Evolutionary conservation across 2,888 invertebrate genomes (phyloP).

Genomic region (Galeopsomyia nigrocyanea): DNA sequence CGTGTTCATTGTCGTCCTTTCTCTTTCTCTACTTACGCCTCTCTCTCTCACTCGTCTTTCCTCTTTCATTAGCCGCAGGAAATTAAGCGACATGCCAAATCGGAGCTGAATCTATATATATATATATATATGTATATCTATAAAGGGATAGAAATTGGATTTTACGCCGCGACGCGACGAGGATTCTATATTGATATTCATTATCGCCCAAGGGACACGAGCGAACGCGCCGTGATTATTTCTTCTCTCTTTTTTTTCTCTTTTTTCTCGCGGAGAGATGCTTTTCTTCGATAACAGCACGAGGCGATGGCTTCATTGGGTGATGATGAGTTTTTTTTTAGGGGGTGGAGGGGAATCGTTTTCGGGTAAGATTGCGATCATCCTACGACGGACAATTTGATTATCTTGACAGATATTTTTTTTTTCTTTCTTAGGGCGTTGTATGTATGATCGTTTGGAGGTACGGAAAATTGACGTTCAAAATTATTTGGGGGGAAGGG

Average conservation of each 20-base stretch:
- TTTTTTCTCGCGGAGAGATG: no score
- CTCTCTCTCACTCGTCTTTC: conserved; percentile 42
- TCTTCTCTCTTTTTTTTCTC: no score
- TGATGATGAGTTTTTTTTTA: no score
- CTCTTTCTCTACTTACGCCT: conserved; percentile 8
- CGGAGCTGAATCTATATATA: not conserved
- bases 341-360: no score
- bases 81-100: conserved; percentile 62
- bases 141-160: conserved; percentile 11
- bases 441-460: no score
- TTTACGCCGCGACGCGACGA: conserved; percentile 4
- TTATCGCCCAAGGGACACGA: conserved; percentile 11
- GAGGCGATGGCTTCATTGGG: not conserved
- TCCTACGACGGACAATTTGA: no score
- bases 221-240: no score
- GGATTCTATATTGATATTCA: conserved; percentile 35
- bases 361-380: no score
- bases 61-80: conserved; percentile 67
- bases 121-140: not conserved
- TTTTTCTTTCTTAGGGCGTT: no score
- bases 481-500: no score
- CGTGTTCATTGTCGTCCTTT: conserved; percentile 13
- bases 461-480: no score
- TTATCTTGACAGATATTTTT: no score
- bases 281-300: not conserved